Evolutionary conservation across 2,797 vertebrate species (phyloP).

Genomic region (Megalops cyprinoides): DNA sequence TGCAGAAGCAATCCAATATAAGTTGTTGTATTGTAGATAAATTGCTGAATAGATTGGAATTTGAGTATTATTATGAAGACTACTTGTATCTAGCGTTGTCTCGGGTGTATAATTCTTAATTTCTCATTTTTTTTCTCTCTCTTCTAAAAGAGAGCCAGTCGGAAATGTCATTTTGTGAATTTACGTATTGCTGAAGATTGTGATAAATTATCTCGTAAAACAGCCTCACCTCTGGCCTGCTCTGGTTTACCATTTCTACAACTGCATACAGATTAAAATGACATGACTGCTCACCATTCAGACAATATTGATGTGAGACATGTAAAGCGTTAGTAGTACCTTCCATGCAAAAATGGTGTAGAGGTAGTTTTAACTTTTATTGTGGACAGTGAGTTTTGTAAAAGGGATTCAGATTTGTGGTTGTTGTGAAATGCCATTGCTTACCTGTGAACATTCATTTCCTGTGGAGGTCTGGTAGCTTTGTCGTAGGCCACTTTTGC

Average conservation of each 20-base stretch:
- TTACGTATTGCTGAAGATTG: neutral
- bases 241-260: neutral
- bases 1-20: neutral
- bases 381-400: neutral
- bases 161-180: neutral
- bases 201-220: too few species aligned
- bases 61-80: neutral
- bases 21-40: neutral
- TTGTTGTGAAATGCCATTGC: slow-evolving; percentile 32
- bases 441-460: slow-evolving; percentile 99
- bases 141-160: neutral
- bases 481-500: slow-evolving; percentile 96
- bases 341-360: too few species aligned
- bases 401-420: neutral
- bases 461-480: slow-evolving; percentile 91
- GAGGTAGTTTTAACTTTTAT: neutral
- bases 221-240: neutral
- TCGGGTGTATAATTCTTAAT: neutral
- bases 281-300: neutral
- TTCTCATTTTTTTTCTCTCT: neutral
- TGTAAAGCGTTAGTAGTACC: neutral
- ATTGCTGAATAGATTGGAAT: neutral
- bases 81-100: neutral
- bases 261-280: neutral
- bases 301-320: neutral